A percentile compares a stretch with the other conserved stretches of the same genome.
These are phyloP conservation scores for Anisognathus igniventris DNA, from an alignment of 2,797 vertebrate species.

Conservation along the genomic window DNA sequence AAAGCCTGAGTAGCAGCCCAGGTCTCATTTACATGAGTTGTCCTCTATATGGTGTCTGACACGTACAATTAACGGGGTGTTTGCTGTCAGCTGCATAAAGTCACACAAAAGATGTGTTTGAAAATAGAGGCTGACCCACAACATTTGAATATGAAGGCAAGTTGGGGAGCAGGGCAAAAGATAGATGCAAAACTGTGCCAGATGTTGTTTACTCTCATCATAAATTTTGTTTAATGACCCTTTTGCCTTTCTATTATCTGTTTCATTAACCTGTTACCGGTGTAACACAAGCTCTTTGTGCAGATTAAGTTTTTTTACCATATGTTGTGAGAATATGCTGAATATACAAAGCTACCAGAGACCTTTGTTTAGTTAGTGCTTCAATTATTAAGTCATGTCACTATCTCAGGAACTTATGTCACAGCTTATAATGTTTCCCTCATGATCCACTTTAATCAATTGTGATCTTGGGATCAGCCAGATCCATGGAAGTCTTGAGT, in stretches of 20 bases:
- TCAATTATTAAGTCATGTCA: not conserved
- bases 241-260: not conserved
- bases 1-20: not conserved
- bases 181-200: not conserved
- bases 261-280: not conserved
- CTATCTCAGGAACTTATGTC: not conserved
- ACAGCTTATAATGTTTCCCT: not conserved
- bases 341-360: not conserved
- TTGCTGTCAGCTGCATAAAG: not conserved
- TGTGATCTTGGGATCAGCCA: not conserved
- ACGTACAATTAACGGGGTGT: accelerated
- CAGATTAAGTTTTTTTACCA: not conserved
- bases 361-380: not conserved
- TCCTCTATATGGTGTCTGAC: not conserved
- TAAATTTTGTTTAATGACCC: not conserved
- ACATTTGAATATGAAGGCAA: not conserved
- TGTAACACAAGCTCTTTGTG: not conserved
- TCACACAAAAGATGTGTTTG: not conserved
- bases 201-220: not conserved
- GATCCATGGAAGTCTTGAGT: not conserved
- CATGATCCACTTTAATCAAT: not conserved
- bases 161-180: not conserved
- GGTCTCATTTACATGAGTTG: not conserved
- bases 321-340: not conserved
- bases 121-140: not conserved